Conservation (phyloP, 2,888 invertebrate species). For the Zeuzera pyrina region DNA sequence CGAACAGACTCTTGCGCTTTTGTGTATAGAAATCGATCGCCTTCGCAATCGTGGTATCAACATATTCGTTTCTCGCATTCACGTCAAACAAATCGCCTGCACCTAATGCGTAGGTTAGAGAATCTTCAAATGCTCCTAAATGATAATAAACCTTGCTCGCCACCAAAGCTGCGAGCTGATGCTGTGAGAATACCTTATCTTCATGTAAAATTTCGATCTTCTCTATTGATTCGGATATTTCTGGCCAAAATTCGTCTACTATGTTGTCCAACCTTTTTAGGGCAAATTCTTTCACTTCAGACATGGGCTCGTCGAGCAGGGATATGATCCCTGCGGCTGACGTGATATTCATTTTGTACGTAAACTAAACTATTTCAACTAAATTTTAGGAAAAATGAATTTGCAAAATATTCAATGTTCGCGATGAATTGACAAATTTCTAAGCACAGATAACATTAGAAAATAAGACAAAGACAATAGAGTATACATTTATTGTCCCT, state of each 20-base stretch:
- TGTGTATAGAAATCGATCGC: slow-evolving; percentile 98
- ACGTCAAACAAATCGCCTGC: slow-evolving; percentile 97
- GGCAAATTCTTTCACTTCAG: slow-evolving; percentile 94
- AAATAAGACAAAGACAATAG: slow-evolving; percentile 18
- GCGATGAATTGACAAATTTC: slow-evolving; percentile 65
- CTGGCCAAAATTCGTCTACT: slow-evolving; percentile 99
- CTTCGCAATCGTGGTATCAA: slow-evolving; percentile 97
- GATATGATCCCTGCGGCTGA: slow-evolving; percentile 92
- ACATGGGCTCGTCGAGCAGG: slow-evolving; percentile 94
- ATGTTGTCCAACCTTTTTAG: slow-evolving; percentile 93
- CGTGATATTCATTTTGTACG: slow-evolving; percentile 61
- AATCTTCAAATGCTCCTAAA: slow-evolving; percentile 96
- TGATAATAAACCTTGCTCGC: slow-evolving; percentile 99
- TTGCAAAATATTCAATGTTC: slow-evolving; percentile 22
- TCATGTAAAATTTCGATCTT: slow-evolving; percentile 98
- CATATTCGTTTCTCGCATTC: slow-evolving; percentile 94
- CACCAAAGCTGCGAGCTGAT: slow-evolving; percentile 95
- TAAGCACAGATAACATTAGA: too few relatives aligned
- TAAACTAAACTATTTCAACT: slow-evolving; percentile 9
- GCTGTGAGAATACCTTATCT: slow-evolving; percentile 89
- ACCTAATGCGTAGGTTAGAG: slow-evolving; percentile 96
- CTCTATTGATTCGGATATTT: slow-evolving; percentile 97
- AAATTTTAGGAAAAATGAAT: slow-evolving; percentile 12
- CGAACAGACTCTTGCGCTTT: slow-evolving; percentile 82
- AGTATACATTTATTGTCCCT: not conserved